Conservation (phyloP, 2,888 invertebrate species). For the Strigamia maritima region DNA sequence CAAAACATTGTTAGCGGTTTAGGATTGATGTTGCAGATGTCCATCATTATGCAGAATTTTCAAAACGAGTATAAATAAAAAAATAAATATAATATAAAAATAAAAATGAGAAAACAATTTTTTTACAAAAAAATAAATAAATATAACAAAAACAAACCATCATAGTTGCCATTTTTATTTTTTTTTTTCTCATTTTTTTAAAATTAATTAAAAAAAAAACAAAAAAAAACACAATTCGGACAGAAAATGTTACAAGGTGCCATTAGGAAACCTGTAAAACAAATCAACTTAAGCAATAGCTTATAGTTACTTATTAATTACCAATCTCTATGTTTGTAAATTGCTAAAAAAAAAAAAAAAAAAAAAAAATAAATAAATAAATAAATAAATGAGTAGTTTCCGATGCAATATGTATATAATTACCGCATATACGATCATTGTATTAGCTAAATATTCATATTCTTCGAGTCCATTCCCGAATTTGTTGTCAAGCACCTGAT, state of each 20-base stretch:
- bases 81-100: not conserved
- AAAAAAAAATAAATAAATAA: not conserved
- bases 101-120: no score
- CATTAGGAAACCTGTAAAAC: not conserved
- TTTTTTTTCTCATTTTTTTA: not conserved
- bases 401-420: slow-evolving; percentile 16
- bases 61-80: not conserved
- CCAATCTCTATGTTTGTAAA: not conserved
- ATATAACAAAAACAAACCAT: not conserved
- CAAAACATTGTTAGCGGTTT: slow-evolving; percentile 18
- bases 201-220: no score
- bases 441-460: slow-evolving; percentile 13
- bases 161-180: not conserved
- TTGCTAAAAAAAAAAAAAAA: not conserved
- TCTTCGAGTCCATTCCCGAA: slow-evolving; percentile 17
- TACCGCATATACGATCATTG: slow-evolving; percentile 14
- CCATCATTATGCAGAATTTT: not conserved
- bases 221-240: not conserved
- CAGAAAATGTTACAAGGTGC: slow-evolving; percentile 6
- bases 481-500: slow-evolving; percentile 23
- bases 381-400: not conserved
- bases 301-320: slow-evolving; percentile 9
- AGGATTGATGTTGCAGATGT: not conserved
- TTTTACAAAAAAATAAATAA: not conserved
- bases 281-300: not conserved